A percentile compares a stretch with the other conserved stretches of the same genome.
phyloP scores from a whole-genome alignment of 1,140 invertebrate genomes.

The Monomorium pharaonis region DNA sequence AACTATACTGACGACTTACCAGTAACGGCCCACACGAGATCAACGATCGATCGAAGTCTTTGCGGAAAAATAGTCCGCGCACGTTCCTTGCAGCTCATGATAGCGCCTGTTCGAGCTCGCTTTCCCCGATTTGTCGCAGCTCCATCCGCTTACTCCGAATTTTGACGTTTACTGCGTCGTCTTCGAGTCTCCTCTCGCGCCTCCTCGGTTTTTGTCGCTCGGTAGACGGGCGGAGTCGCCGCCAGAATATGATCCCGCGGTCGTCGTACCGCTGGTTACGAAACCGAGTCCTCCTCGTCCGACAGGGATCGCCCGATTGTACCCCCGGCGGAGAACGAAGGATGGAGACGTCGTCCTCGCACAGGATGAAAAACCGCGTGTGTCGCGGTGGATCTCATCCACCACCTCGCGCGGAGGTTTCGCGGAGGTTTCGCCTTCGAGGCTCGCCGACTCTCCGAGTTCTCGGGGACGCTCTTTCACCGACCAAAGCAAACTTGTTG shows the following conservation, averaged over 20 bases:
- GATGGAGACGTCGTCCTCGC: constrained; percentile 34
- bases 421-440: constrained; percentile 63
- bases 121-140: constrained; percentile 18
- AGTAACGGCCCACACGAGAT: constrained; percentile 72
- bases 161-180: not conserved
- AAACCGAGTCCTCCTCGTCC: constrained; percentile 6
- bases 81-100: constrained; percentile 73
- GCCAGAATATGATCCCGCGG: not conserved
- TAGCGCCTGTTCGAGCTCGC: constrained; percentile 49
- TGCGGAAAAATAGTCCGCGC: constrained; percentile 70
- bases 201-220: not conserved
- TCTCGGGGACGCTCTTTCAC: constrained; percentile 84
- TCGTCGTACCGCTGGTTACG: constrained; percentile 15
- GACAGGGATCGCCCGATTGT: constrained; percentile 31
- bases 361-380: constrained; percentile 56
- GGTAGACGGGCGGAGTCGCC: not conserved
- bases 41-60: constrained; percentile 72
- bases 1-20: constrained; percentile 69
- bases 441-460: constrained; percentile 68
- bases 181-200: not conserved
- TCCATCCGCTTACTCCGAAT: constrained; percentile 54
- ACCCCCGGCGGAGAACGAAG: not conserved
- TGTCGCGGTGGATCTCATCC: constrained; percentile 39
- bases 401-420: constrained; percentile 66
- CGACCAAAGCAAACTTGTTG: constrained; percentile 86